These are phyloP conservation scores for Nematopogon swammerdamellus DNA, from an alignment of 2,888 invertebrate species.

Conservation along the genomic window DNA sequence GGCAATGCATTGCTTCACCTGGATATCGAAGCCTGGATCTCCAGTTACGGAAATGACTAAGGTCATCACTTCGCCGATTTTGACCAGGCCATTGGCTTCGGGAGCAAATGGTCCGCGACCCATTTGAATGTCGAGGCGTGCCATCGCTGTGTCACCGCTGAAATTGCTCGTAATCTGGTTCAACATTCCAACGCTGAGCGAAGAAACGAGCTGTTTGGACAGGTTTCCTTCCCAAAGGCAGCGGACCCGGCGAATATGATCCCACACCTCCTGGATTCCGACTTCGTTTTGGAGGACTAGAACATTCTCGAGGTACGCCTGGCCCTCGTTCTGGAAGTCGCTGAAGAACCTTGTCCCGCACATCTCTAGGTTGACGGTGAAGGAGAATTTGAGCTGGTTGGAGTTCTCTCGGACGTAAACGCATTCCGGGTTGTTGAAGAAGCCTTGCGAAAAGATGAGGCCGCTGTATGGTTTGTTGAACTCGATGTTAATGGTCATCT, in stretches of 20 bases:
- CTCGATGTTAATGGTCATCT: conserved; percentile 79
- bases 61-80: conserved; percentile 80
- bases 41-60: conserved; percentile 77
- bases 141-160: conserved; percentile 80
- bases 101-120: conserved; percentile 77
- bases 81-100: conserved; percentile 72
- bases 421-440: conserved; percentile 64
- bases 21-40: conserved; percentile 74
- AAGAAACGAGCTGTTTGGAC: conserved; percentile 70
- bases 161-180: conserved; percentile 79
- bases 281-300: conserved; percentile 75
- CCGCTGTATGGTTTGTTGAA: conserved; percentile 76
- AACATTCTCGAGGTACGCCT: conserved; percentile 76
- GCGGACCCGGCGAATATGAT: conserved; percentile 71
- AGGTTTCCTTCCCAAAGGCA: conserved; percentile 81
- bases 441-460: conserved; percentile 78
- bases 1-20: conserved; percentile 74
- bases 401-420: conserved; percentile 71
- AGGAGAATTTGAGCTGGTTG: conserved; percentile 65
- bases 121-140: conserved; percentile 71
- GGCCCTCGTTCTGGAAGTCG: conserved; percentile 71
- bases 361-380: conserved; percentile 70
- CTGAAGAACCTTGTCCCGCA: conserved; percentile 80
- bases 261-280: conserved; percentile 77
- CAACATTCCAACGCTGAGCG: conserved; percentile 74